Evolutionary conservation across 2,797 vertebrate genomes (phyloP).

Genomic region (Dendrocincla tyrannina): DNA sequence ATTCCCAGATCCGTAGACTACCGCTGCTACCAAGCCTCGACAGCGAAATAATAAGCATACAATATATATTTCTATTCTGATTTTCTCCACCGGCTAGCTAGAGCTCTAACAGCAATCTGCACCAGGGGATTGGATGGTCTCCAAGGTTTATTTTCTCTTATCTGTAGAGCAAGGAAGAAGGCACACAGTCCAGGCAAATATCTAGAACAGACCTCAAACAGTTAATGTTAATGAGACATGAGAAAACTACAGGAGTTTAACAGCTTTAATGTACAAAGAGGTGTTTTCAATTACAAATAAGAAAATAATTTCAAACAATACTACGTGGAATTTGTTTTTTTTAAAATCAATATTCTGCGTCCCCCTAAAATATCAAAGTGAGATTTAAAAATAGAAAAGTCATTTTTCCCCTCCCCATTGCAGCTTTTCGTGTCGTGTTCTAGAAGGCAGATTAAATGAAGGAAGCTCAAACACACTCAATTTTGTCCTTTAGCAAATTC

Average conservation of each 20-base stretch:
- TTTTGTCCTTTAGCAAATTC: slow-evolving; percentile 99
- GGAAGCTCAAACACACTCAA: slow-evolving; percentile 91
- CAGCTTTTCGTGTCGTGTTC: slow-evolving; percentile 84
- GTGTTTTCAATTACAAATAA: slow-evolving; percentile 86
- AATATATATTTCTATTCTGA: slow-evolving; percentile 56
- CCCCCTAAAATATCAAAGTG: slow-evolving; percentile 76
- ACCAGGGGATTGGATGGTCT: slow-evolving; percentile 52
- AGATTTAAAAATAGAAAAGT: slow-evolving; percentile 81
- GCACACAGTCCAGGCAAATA: slow-evolving; percentile 47
- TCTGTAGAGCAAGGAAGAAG: slow-evolving; percentile 66
- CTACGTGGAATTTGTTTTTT: slow-evolving; percentile 40
- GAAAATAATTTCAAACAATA: slow-evolving; percentile 77
- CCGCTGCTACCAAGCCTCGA: slow-evolving; percentile 16
- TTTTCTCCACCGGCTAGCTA: slow-evolving; percentile 50
- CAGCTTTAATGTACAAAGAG: slow-evolving; percentile 77
- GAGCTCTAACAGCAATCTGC: slow-evolving; percentile 60
- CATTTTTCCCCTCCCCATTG: slow-evolving; percentile 73
- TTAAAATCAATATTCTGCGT: slow-evolving; percentile 67
- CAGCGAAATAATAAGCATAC: slow-evolving; percentile 51
- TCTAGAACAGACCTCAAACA: slow-evolving; percentile 71
- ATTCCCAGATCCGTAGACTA: slow-evolving; percentile 10
- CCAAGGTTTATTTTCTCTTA: slow-evolving; percentile 76
- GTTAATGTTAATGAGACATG: slow-evolving; percentile 78
- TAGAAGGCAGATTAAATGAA: slow-evolving; percentile 94
- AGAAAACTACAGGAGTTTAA: slow-evolving; percentile 71